Conservation (phyloP, 2,113 vertebrate species). For the Chunga burmeisteri region DNA sequence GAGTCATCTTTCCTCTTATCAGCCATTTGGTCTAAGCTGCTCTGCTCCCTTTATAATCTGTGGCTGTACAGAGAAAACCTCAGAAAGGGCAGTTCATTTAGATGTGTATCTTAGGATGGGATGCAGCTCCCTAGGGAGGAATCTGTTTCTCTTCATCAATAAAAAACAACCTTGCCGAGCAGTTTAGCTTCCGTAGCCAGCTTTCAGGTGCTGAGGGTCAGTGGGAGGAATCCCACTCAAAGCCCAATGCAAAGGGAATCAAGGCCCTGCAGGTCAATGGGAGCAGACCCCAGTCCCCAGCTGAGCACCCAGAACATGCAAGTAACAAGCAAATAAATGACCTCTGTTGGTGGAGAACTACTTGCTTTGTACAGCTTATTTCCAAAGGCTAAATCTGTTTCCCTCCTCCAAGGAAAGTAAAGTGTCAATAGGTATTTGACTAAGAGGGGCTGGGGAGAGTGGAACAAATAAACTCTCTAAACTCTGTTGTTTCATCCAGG, state of each 20-base stretch:
- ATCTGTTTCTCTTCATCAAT: constrained; percentile 18
- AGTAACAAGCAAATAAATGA: background rate
- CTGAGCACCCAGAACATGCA: background rate
- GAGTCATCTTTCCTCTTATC: background rate
- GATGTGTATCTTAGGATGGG: background rate
- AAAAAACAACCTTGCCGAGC: background rate
- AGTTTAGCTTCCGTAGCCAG: background rate
- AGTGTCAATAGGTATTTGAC: background rate
- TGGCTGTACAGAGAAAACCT: constrained; percentile 14
- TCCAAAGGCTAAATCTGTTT: background rate
- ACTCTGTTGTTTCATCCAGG: background rate
- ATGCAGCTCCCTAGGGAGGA: background rate
- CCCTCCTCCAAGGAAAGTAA: background rate
- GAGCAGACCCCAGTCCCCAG: background rate
- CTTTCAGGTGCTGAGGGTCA: background rate
- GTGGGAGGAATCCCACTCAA: background rate
- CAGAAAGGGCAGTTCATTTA: background rate
- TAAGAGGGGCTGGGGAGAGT: background rate
- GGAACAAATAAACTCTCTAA: background rate
- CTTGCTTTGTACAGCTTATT: background rate
- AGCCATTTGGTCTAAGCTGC: background rate
- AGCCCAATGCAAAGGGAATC: background rate
- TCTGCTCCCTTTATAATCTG: background rate
- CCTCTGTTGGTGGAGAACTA: background rate
- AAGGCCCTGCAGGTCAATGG: background rate